Conservation (phyloP, 2,888 invertebrate species). For the Eueremaeus valkanovi region DNA sequence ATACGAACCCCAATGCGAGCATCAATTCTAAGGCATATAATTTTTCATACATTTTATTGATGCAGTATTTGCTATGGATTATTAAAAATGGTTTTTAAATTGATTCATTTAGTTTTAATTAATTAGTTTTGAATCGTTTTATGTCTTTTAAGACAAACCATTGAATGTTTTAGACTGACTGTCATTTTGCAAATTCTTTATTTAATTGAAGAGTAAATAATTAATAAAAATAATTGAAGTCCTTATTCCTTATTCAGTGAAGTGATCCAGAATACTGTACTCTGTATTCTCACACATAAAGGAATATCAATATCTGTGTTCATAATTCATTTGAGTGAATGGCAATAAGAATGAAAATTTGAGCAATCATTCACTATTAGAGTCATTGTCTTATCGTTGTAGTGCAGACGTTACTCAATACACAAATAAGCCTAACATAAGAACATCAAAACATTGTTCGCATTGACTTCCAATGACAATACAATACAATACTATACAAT, state of each 20-base stretch:
- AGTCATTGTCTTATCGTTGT: conserved; percentile 24
- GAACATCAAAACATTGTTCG: conserved; percentile 33
- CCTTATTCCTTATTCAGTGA: conserved; percentile 2
- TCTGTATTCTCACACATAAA: too few relatives aligned
- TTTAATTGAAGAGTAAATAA: not conserved
- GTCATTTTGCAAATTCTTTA: too few relatives aligned
- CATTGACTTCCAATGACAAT: conserved; percentile 6
- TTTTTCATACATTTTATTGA: too few relatives aligned
- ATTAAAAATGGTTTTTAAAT: too few relatives aligned
- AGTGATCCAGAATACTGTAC: not conserved
- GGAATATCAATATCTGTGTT: conserved; percentile 8
- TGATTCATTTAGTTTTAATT: too few relatives aligned
- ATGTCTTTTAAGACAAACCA: too few relatives aligned
- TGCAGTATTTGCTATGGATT: too few relatives aligned
- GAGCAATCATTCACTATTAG: conserved; percentile 22
- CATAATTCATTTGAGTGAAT: not conserved
- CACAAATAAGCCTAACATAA: conserved; percentile 28
- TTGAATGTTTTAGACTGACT: too few relatives aligned
- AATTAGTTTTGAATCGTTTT: too few relatives aligned
- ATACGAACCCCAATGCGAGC: too few relatives aligned
- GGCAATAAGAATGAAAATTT: not conserved
- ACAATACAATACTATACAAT: not conserved
- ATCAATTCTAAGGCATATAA: too few relatives aligned
- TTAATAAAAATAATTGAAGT: too few relatives aligned
- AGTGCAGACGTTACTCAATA: conserved; percentile 19